Base-by-base conservation (phyloP, 2,888 invertebrate genomes). In the Thelaira solivaga region DNA sequence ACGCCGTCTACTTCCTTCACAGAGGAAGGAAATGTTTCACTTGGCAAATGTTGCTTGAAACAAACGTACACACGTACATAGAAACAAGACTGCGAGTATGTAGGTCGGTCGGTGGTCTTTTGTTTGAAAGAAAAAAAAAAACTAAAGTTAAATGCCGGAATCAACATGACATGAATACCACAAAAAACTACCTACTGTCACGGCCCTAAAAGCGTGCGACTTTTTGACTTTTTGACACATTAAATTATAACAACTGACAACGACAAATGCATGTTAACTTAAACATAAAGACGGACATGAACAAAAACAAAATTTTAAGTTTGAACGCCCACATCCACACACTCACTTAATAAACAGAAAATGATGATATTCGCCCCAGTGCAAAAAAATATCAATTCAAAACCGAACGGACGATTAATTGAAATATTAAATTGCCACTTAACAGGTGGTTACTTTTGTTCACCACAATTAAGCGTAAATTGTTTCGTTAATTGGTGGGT, bases 171-270 rank as follows among this genome's bases (percentile, higher is more conserved):
- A 53, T 61, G 74, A 69, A 75, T 79, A 82, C 80, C 81, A 71
- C 81, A 82, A 76, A 57, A 55, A 75, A 72, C 82, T 68, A 76
- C 81, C 80, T 80, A 73, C 80, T 71, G 69, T 78, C 59, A 69
- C 81, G 62, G 80, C 80, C 80, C 72, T 73, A 76, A 69, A 76
- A 80, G 81, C 81, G 80, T 82, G 82, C 75, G 80, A 82, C 77
- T 80, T 76, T 80, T 76, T 78, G 49, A 76, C 57, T 64, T 62
- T 18, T 7, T 22, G 39, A 36, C 34, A 53, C 39, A n/a, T n/a
- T 2, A 31, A 55, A 62, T 45, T 51, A 64, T 11, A 71, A 65
- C n/a, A n/a, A n/a, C n/a, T 45, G 53, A 26, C 49, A 67, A 43
- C 61, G 2, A 31, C 47, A 47, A 7, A 34, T 34, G 16, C 65